These are phyloP conservation scores for Urocitellus parryii DNA, from an alignment of 2,113 vertebrate genomes.

Conservation along the genomic window DNA sequence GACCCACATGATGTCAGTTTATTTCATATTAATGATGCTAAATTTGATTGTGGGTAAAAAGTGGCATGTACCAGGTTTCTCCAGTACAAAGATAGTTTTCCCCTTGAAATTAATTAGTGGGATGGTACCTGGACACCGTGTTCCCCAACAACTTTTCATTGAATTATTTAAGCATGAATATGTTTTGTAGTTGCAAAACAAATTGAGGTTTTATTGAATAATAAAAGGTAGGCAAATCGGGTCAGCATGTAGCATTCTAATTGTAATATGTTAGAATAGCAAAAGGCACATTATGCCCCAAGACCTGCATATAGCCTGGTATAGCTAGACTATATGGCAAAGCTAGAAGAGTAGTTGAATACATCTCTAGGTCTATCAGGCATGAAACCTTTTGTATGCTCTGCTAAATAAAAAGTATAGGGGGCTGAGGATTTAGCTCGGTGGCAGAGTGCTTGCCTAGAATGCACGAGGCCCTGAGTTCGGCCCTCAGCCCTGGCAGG, in stretches of 20 bases:
- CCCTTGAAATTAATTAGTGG: not conserved
- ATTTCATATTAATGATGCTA: not conserved
- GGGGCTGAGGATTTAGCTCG: too few relatives aligned
- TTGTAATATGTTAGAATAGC: not conserved
- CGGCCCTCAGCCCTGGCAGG: too few relatives aligned
- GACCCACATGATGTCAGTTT: not conserved
- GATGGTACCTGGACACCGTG: not conserved
- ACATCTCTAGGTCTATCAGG: not conserved
- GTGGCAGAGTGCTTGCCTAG: too few relatives aligned
- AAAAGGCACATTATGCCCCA: not conserved
- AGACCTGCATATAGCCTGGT: not conserved
- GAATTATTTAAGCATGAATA: not conserved
- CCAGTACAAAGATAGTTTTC: not conserved
- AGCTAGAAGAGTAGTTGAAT: not conserved
- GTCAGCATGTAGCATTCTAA: not conserved
- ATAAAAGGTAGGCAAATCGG: not conserved
- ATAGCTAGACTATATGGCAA: not conserved
- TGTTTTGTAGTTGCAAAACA: constrained; percentile 19
- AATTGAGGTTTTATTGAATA: not conserved
- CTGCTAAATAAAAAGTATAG: not conserved
- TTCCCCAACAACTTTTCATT: not conserved
- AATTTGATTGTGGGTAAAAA: not conserved
- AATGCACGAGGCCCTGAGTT: too few relatives aligned
- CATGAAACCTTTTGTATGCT: not conserved
- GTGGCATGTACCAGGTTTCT: not conserved